Percentiles rank a stretch among this genome's conserved stretches.
phyloP scores from a whole-genome alignment of 2,113 vertebrate genomes.

The Grallaria varia region DNA sequence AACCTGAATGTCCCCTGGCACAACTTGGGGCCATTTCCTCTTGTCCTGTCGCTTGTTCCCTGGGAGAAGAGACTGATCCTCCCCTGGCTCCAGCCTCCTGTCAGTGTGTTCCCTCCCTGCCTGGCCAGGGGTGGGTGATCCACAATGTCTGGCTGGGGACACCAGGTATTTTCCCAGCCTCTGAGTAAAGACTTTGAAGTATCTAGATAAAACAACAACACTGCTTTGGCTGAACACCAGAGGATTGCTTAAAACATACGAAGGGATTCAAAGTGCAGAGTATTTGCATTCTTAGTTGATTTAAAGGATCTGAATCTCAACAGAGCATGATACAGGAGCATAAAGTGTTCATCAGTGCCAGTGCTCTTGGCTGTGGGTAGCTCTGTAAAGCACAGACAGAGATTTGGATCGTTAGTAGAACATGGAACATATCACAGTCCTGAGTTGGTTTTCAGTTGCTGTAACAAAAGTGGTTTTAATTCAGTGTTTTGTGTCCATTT shows the following conservation, averaged over 20 bases:
- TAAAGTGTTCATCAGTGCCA: neutral
- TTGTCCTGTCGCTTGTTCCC: neutral
- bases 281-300: neutral
- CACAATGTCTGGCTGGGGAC: neutral
- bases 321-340: neutral
- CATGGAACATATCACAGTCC: neutral
- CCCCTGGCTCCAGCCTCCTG: neutral
- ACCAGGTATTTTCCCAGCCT: neutral
- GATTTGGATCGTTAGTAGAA: accelerated
- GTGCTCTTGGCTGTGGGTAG: neutral
- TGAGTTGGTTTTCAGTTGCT: neutral
- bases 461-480: neutral
- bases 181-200: neutral
- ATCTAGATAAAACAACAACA: neutral
- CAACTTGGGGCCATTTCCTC: accelerated
- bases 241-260: neutral
- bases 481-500: neutral
- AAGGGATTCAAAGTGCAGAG: neutral
- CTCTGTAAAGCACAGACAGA: neutral
- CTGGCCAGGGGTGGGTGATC: neutral
- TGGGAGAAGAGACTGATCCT: neutral
- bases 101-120: neutral
- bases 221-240: neutral
- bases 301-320: neutral
- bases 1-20: neutral